Conservation (phyloP, 2,113 vertebrate genomes). For the Mesembrinibis cayennensis region DNA sequence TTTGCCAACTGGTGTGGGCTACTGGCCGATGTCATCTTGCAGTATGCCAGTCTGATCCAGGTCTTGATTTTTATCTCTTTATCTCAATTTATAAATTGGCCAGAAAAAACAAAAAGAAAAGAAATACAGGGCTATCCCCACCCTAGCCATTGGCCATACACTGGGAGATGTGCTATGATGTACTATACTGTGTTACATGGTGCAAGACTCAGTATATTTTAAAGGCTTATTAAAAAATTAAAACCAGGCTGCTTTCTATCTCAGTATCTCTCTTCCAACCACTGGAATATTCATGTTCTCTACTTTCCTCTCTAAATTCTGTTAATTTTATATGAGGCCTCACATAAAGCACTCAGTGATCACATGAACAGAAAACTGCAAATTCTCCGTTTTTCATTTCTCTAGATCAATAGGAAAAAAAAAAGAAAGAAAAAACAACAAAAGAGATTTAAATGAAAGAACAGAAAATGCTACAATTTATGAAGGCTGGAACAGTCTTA, state of each 20-base stretch:
- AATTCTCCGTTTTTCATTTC: neutral
- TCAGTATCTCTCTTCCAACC: neutral
- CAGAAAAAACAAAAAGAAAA: neutral
- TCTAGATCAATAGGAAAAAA: neutral
- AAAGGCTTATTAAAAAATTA: slow-evolving; percentile 3
- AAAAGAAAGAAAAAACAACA: neutral
- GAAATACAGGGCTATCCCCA: neutral
- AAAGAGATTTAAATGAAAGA: neutral
- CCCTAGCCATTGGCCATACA: neutral
- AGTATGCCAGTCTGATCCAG: neutral
- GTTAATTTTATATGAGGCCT: slow-evolving; percentile 48
- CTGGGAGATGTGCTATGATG: neutral
- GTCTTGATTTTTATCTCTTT: neutral
- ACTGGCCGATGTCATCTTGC: neutral
- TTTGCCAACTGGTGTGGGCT: neutral
- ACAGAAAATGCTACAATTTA: neutral
- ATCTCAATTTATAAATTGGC: neutral
- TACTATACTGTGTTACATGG: neutral
- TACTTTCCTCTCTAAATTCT: slow-evolving; percentile 44
- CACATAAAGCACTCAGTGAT: slow-evolving; percentile 1
- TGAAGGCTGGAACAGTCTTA: neutral
- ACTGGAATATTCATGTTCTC: slow-evolving; percentile 45
- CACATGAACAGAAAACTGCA: neutral
- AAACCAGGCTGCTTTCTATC: neutral
- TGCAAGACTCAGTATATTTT: neutral